Evolutionary conservation across 2,888 invertebrate genomes (phyloP), one percentile per base, ranked within the genome.

Genomic region (Esperia sulphurella): DNA sequence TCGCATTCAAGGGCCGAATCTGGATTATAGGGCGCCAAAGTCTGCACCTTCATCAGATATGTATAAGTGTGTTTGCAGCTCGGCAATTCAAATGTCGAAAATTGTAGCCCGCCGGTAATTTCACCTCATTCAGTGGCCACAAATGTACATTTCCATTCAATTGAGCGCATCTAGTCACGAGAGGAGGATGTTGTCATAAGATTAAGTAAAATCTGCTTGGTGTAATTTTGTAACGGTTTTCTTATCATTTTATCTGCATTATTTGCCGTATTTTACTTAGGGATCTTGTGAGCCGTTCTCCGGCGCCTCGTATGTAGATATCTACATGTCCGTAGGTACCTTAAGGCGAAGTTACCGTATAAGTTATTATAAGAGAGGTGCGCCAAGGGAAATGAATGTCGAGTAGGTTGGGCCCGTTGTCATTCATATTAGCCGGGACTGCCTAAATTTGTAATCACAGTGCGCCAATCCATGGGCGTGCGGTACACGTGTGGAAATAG

Each of bases 361-460:
- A 87, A 87, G 85, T 88, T 89, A 88, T 88, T 87, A 88, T 86
- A 88, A 86, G 88, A 86, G 87, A 84, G 81, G 81, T 77, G 85
- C 87, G 87, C 79, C 88, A 56, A 63, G 88, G 88, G 88, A 89
- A 89, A 89, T 89, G 88, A 88, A 87, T 89, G 84, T 83, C 81
- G 86, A 88, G 83, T 86, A 83, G 84, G 79, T 80, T 76, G 79
- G 5, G 75, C 75, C 81, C 86, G 84, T 85, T 87, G 88, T 88
- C 87, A 88, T 88, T 86, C 88, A 89, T 88, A 88, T 89, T 88
- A 89, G 87, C 86, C 79, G 79, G 77, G 79, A 81, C 76, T 79
- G 82, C 75, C 79, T 89, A 88, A 89, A 88, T 89, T 86, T 75
- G 83, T 88, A 88, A 89, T 86, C 82, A 81, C 70, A 72, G 77